Base-by-base conservation (phyloP, 1,140 invertebrate genomes). In the Arctopsyche grandis region DNA sequence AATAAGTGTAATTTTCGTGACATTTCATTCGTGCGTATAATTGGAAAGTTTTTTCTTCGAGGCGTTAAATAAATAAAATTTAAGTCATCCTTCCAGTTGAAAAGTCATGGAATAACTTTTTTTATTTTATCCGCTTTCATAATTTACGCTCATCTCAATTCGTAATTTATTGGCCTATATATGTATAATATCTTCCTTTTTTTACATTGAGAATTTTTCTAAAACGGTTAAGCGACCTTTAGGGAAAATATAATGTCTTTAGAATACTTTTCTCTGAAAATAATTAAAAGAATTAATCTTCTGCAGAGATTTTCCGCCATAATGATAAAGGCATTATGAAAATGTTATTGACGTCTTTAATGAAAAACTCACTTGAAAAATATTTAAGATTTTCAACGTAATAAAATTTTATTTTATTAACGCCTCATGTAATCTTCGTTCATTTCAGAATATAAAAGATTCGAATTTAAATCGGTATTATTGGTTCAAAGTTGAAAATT, bases 221-320 rank as follows among this genome's bases (percentile, higher is more conserved):
- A 38, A n/a, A 38, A 7, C 29, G 29, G 29, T 38, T 38, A 38
- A 38, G 7, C 1, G 29, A 38, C 29, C 29, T 38, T 38, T 38
- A 7, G 29, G 3, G 29, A 38, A 38, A 38, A 66, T 24, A 66
- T 24, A 66, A 66, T 29, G n/a, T 44, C 69, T 5, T 46, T 71
- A 9, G 43, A 71, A 48, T 69, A 69, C n/a, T 24, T 21, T 10
- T 21, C 69, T 16, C 9, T 10, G 26, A 71, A 69, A 46, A 71
- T 71, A 71, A 71, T 71, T 71, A 71, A 71, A 46, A 24, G 21
- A 71, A 71, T 71, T 71, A 46, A 71, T 71, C 69, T 46, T 69
- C 66, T 24, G 24, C 9, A 22, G 66, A 29, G 56, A 43, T 5
- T 12, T 12, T 10, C 66, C 26, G 10, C 16, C 26, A 69, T 69